Percentiles rank a stretch among this genome's conserved stretches.
These are phyloP conservation scores for Callinectes sapidus DNA, from an alignment of 2,888 invertebrate species.

Conservation along the genomic window DNA sequence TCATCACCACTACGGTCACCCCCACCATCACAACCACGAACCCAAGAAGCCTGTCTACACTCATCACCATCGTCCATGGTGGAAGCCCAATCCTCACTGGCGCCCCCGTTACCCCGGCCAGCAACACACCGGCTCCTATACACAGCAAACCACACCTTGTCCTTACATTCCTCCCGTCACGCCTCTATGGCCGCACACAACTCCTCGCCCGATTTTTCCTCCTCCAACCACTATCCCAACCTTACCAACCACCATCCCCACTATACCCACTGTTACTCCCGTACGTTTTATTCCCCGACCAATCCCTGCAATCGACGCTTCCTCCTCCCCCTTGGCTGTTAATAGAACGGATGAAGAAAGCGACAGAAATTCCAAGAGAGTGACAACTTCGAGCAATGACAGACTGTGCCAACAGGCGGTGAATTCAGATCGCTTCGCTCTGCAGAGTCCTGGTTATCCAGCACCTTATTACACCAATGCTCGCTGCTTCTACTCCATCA, in stretches of 20 bases:
- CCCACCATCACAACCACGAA: neutral
- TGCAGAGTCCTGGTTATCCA: conserved; percentile 60
- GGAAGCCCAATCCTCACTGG: conserved; percentile 9
- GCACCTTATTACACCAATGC: conserved; percentile 56
- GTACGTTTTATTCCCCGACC: conserved; percentile 7
- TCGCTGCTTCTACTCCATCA: conserved; percentile 50
- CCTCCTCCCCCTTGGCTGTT: neutral
- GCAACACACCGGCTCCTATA: neutral
- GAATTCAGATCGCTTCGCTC: neutral
- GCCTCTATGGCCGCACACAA: neutral
- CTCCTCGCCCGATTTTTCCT: conserved; percentile 17
- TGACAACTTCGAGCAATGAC: neutral
- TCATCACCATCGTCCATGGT: neutral
- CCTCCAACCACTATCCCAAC: neutral
- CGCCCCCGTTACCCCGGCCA: neutral
- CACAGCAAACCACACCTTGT: conserved; percentile 38
- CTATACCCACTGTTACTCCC: conserved; percentile 48
- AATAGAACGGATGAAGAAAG: neutral
- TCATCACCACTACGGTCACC: neutral
- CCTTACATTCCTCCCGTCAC: conserved; percentile 37
- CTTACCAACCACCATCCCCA: neutral
- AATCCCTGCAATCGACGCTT: neutral
- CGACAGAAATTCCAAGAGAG: neutral
- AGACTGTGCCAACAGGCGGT: conserved; percentile 21
- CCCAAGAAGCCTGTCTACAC: conserved; percentile 10